Conservation (phyloP, 2,113 vertebrate species). For the Pimephales promelas region DNA sequence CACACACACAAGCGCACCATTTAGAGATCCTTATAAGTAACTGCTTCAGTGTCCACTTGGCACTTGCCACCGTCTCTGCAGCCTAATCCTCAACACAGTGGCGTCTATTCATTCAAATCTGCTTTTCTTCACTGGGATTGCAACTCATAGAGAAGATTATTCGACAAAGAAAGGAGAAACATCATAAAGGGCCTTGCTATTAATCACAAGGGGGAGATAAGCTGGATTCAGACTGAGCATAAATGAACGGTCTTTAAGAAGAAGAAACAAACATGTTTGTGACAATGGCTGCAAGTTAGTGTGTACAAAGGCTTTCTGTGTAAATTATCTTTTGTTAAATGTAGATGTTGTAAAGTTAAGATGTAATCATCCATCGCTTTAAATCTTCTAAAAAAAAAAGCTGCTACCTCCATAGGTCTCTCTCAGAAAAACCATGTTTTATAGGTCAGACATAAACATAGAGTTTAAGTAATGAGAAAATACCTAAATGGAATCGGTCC, state of each 20-base stretch:
- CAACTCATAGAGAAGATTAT: constrained; percentile 67
- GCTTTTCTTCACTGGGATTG: constrained; percentile 63
- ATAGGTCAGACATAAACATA: constrained; percentile 41
- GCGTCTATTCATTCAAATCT: constrained; percentile 66
- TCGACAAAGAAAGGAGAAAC: constrained; percentile 63
- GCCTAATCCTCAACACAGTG: constrained; percentile 67
- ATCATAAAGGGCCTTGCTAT: constrained; percentile 56
- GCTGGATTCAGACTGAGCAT: constrained; percentile 57
- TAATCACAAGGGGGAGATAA: constrained; percentile 69
- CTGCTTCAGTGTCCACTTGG: constrained; percentile 53
- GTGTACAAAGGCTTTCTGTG: not conserved
- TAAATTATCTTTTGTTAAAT: not conserved
- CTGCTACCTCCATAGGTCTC: not conserved
- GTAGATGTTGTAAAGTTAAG: not conserved
- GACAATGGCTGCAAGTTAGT: not conserved
- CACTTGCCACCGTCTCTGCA: constrained; percentile 19
- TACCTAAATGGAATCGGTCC: constrained; percentile 42
- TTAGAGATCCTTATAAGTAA: constrained; percentile 49
- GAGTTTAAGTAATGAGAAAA: constrained; percentile 42
- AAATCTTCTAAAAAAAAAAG: not conserved
- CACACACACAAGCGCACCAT: constrained; percentile 8
- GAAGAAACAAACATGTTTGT: constrained; percentile 25
- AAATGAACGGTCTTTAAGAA: constrained; percentile 35
- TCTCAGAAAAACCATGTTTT: constrained; percentile 36
- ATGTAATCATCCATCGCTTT: not conserved